phyloP scores from a whole-genome alignment of 2,113 vertebrate species.

The Brachypteracias leptosomus region DNA sequence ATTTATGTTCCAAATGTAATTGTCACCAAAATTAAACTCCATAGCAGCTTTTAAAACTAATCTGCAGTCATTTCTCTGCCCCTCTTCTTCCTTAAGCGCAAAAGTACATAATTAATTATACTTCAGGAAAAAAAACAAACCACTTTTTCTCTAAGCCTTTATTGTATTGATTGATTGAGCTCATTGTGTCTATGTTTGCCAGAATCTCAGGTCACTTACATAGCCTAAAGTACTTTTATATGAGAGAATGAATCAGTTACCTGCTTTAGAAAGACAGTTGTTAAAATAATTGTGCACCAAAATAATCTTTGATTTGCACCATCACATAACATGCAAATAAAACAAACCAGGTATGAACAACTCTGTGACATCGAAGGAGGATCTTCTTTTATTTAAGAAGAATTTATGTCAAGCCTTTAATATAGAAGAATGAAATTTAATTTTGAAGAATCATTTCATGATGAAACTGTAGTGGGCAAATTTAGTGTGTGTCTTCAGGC shows the following conservation, averaged over 20 bases:
- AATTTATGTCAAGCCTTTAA: background rate
- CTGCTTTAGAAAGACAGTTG: background rate
- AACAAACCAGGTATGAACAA: background rate
- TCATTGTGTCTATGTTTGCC: background rate
- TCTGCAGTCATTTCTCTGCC: background rate
- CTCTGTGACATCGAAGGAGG: background rate
- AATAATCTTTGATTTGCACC: background rate
- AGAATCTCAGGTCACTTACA: background rate
- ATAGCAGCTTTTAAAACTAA: background rate
- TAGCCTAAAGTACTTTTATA: background rate
- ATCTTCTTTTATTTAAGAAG: background rate
- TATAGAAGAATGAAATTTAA: background rate
- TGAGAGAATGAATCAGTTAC: background rate
- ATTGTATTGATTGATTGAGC: background rate
- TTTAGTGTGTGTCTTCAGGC: background rate
- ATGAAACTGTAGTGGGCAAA: background rate
- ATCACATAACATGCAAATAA: background rate
- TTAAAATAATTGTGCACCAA: background rate
- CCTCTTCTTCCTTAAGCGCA: background rate
- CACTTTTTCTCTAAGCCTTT: background rate
- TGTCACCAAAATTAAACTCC: background rate
- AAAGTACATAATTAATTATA: background rate
- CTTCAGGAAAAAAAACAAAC: background rate
- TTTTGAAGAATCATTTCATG: background rate
- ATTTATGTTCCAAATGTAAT: conserved; percentile 7